A percentile compares a stretch with the other conserved stretches of the same genome.
phyloP scores from a whole-genome alignment of 2,888 invertebrate species.

The Drosophila prolongata region DNA sequence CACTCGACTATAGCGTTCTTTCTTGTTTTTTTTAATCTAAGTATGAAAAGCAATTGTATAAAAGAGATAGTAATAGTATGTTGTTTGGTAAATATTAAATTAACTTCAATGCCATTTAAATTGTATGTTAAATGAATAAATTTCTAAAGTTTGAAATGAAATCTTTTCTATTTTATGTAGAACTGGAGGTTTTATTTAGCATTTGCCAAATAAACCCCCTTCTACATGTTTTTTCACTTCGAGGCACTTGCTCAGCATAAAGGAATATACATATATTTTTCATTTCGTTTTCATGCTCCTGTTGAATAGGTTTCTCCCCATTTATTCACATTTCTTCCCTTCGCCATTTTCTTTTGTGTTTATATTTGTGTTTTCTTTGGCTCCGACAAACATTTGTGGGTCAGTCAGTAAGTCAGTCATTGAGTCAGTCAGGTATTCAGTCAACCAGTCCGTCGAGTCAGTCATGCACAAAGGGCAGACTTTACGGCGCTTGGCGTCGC shows the following conservation, averaged over 20 bases:
- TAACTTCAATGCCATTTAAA: no score
- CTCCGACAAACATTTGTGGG: slow-evolving; percentile 46
- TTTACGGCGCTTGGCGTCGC: slow-evolving; percentile 40
- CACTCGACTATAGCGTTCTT: no score
- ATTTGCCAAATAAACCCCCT: neutral
- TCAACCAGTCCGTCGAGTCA: slow-evolving; percentile 25
- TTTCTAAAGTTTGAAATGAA: neutral
- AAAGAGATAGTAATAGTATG: no score
- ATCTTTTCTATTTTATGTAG: neutral
- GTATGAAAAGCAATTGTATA: no score
- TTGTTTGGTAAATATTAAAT: no score
- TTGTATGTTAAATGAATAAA: neutral
- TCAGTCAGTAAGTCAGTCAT: slow-evolving; percentile 37
- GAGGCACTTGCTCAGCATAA: slow-evolving; percentile 14
- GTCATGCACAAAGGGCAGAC: slow-evolving; percentile 46
- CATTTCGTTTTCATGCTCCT: slow-evolving; percentile 32
- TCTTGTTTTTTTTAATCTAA: no score
- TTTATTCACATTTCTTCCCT: slow-evolving; percentile 12
- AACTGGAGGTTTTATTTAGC: neutral
- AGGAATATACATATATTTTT: slow-evolving; percentile 16
- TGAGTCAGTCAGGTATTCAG: slow-evolving; percentile 20
- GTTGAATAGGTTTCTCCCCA: slow-evolving; percentile 9
- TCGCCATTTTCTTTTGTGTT: slow-evolving; percentile 16
- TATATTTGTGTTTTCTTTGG: slow-evolving; percentile 24
- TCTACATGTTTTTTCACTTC: neutral